A percentile compares a stretch with the other conserved stretches of the same genome.
Evolutionary conservation across 2,113 vertebrate genomes (phyloP).

Genomic region (Aleadryas rufinucha): DNA sequence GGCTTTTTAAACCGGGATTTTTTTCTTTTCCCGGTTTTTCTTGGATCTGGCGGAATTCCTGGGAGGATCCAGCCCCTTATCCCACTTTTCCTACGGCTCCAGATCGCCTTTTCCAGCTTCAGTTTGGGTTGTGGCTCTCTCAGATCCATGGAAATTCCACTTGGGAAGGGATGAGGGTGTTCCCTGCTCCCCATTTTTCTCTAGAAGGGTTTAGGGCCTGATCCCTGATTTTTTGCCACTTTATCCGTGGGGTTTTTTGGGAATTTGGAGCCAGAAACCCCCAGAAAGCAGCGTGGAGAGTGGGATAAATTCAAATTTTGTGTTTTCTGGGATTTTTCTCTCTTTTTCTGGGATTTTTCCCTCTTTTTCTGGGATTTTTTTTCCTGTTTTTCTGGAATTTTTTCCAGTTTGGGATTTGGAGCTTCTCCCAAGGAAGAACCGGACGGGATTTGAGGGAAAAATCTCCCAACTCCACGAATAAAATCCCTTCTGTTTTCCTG

Average conservation of each 20-base stretch:
- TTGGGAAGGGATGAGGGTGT: too few relatives aligned
- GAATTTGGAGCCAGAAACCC: neutral
- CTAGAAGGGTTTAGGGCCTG: rapidly evolving
- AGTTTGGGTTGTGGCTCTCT: neutral
- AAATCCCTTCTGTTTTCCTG: neutral
- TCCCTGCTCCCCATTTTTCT: rapidly evolving
- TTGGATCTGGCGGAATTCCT: rapidly evolving
- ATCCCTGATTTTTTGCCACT: rapidly evolving
- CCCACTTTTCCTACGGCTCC: rapidly evolving
- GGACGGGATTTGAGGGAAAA: neutral
- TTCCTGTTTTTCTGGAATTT: too few relatives aligned
- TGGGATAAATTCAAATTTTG: neutral
- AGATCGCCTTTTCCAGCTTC: rapidly evolving
- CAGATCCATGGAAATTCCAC: neutral
- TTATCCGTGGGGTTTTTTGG: rapidly evolving
- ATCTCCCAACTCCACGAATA: neutral
- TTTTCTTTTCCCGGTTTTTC: neutral
- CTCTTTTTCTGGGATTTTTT: neutral
- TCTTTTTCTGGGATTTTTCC: neutral
- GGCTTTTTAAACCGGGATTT: rapidly evolving
- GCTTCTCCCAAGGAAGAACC: neutral
- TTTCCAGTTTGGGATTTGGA: neutral
- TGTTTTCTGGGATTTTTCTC: neutral
- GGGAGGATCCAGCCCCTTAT: rapidly evolving
- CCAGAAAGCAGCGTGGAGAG: rapidly evolving